Conservation (phyloP, 2,888 invertebrate genomes). For the Oscheius myriophilus region DNA sequence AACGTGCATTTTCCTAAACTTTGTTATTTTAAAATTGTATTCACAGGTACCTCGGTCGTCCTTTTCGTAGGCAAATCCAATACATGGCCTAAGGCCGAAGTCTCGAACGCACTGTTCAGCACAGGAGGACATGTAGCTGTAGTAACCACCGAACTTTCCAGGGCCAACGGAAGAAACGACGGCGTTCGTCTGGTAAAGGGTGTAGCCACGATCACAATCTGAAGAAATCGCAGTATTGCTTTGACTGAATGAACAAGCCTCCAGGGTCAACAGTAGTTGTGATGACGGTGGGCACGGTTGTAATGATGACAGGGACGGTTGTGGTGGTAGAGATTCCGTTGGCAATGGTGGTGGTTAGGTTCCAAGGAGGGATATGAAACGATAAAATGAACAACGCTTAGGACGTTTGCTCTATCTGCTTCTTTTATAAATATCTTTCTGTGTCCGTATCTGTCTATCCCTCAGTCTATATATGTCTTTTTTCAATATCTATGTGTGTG, state of each 20-base stretch:
- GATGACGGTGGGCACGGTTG: neutral
- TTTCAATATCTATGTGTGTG: too few relatives aligned
- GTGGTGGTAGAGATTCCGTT: neutral
- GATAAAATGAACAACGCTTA: neutral
- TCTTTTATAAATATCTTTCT: too few relatives aligned
- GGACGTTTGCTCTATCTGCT: neutral
- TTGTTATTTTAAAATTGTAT: neutral
- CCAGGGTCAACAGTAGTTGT: slow-evolving; percentile 19
- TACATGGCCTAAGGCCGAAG: slow-evolving; percentile 27
- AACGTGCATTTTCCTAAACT: slow-evolving; percentile 32
- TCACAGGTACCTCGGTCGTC: slow-evolving; percentile 24
- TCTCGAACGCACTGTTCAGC: slow-evolving; percentile 23
- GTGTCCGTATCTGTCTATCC: too few relatives aligned
- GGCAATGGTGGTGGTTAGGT: neutral
- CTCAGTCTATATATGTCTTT: too few relatives aligned
- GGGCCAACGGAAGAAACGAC: slow-evolving; percentile 27
- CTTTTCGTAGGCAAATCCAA: slow-evolving; percentile 32
- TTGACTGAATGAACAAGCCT: neutral
- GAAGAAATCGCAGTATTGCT: neutral
- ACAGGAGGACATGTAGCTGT: slow-evolving; percentile 31
- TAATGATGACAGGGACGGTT: neutral
- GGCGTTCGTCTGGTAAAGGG: slow-evolving; percentile 12
- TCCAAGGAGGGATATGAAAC: slow-evolving; percentile 17
- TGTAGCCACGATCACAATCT: slow-evolving; percentile 18
- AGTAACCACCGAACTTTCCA: slow-evolving; percentile 39